Evolutionary conservation across 2,797 vertebrate species (phyloP), one percentile per base, ranked within the genome.

Genomic region (Fistularia tabacaria): DNA sequence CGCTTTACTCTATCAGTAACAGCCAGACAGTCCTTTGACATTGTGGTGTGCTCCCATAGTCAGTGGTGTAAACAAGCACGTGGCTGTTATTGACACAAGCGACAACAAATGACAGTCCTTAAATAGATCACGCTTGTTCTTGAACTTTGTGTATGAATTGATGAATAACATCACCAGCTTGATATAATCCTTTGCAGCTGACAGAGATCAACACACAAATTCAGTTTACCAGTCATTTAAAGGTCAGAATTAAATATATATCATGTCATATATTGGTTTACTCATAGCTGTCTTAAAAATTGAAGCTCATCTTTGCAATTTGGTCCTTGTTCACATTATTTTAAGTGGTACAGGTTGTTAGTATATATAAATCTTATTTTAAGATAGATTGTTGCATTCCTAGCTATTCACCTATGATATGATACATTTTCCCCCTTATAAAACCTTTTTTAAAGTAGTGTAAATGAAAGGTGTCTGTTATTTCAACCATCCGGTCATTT

Each of bases 1-100:
- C 38, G 59, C 49, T 79, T 74, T 48, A 45, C 47, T 40, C 8
- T 58, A 60, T 75, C 69, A 65, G 51, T 71, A 69, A 25, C 15
- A 43, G 43, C 46, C 48, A 36, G 25, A 25, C 25, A 25, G 25
- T 25, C 25, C 25, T 25, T 45, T 39, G 42, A 44, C 50, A 45
- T 60, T 40, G 8, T 14, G 6, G 38, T 50, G 37, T 25, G 36
- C 36, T 15, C 59, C 9, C 36, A 49, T 62, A 49, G 36, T 25
- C 50, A 47, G n/a, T 51, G n/a, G 40, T 56, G 45, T 37, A 63
- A 39, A n/a, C 10, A 25, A 25, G 25, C 62, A 51, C 47, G 60
- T 61, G 7, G 10, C 15, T 10, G 7, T 7, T 43, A 51, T 45
- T 57, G 59, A 66, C 54, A n/a, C 15, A 50, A 38, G 5, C 11